phyloP scores from a whole-genome alignment of 2,113 vertebrate species.

The Puffinus mauretanicus region DNA sequence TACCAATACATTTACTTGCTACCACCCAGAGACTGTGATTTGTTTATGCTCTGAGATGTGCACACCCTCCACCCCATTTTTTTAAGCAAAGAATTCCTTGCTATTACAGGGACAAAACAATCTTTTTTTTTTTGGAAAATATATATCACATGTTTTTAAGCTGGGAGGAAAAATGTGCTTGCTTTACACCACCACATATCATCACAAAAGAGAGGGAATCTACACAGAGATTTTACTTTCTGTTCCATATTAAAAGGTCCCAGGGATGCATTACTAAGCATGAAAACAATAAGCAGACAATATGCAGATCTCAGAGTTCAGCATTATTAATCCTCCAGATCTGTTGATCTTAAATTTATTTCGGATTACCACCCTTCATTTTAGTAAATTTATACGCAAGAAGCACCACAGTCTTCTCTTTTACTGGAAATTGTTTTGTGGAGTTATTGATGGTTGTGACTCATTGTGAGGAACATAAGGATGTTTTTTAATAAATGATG shows the following conservation, averaged over 20 bases:
- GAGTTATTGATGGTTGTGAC: neutral
- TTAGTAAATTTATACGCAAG: neutral
- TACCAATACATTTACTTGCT: neutral
- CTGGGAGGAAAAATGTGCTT: neutral
- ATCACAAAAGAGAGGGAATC: neutral
- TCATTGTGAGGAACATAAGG: neutral
- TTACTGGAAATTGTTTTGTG: neutral
- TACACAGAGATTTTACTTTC: neutral
- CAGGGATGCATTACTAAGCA: neutral
- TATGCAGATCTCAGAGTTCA: neutral
- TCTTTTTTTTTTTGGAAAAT: neutral
- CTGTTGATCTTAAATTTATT: neutral
- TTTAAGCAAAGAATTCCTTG: neutral
- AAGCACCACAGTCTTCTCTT: neutral
- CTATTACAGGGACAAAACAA: neutral
- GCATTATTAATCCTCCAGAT: neutral
- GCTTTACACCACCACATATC: neutral
- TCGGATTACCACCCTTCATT: neutral
- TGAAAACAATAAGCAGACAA: neutral
- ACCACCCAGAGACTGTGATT: neutral
- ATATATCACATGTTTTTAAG: neutral
- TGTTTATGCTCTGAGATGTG: neutral
- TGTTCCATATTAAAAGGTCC: neutral
- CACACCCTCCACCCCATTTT: fast-evolving
- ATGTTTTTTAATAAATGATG: neutral